A percentile compares a stretch with the other conserved stretches of the same genome.
phyloP scores from a whole-genome alignment of 2,797 vertebrate genomes.

The Chanos chanos region DNA sequence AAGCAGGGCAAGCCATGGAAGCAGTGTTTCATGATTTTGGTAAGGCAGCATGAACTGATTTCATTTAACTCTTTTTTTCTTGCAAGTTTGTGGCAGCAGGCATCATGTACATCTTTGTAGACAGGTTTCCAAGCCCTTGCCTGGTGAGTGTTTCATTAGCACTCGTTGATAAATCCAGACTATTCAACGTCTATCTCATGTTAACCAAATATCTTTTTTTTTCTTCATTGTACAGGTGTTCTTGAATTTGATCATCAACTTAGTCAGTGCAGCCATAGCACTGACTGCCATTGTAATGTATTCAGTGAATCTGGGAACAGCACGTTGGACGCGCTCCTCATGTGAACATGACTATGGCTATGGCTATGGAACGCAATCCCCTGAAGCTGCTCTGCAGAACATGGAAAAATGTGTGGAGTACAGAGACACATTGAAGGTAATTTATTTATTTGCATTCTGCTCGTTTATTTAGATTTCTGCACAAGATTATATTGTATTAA shows the following conservation, averaged over 20 bases:
- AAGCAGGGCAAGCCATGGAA: too few species aligned
- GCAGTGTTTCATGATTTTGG: too few species aligned
- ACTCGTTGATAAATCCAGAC: not conserved
- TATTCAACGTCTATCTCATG: not conserved
- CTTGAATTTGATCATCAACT: conserved; percentile 50
- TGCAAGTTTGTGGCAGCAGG: conserved; percentile 58
- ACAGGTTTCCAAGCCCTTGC: conserved; percentile 62
- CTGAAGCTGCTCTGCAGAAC: accelerated
- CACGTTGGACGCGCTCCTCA: accelerated
- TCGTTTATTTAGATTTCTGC: too few species aligned
- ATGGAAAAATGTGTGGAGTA: not conserved
- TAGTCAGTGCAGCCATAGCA: conserved; percentile 47
- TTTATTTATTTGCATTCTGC: not conserved
- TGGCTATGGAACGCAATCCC: accelerated
- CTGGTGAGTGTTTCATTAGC: conserved; percentile 57
- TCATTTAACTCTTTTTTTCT: not conserved
- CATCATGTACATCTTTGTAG: conserved; percentile 54
- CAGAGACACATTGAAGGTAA: not conserved
- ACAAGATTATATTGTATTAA: not conserved
- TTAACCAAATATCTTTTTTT: not conserved
- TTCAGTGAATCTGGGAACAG: accelerated
- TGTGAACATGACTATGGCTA: accelerated
- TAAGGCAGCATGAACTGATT: too few species aligned
- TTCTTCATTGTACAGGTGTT: conserved; percentile 53
- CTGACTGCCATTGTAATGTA: conserved; percentile 55